Base-by-base conservation (phyloP, 2,888 invertebrate genomes). In the Hipparchia semele region DNA sequence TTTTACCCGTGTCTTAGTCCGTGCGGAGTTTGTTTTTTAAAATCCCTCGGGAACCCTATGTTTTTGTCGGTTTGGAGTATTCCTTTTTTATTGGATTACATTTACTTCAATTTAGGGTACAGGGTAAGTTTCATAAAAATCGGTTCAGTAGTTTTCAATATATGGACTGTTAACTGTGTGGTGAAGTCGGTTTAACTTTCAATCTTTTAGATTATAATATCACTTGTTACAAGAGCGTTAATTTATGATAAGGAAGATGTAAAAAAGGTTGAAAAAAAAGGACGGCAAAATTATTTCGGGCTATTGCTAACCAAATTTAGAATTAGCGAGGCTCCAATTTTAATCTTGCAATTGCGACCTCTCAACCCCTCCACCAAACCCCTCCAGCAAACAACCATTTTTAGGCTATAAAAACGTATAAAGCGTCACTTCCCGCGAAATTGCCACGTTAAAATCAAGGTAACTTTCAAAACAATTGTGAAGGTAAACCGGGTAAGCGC, bases 401-500 rank as follows among this genome's bases (percentile, higher is more conserved):
- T 45, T 9, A 23, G 23, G 67, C 75, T 67, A 70, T 71, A 74
- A 74, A 74, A 73, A 71, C 39, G 45, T 45, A 53, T 53, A 65
- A 65, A 65, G 6, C 49, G 62, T 58, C 72, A 67, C 62, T 60
- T 68, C 13, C 73, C 53, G 60, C 72, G 69, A 75, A 76, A 73
- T 76, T 75, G 76, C 70, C 61, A 76, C 75, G 76, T 80, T 76
- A 75, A 65, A 75, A 77, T 74, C 76, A 83, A 8, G 86, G 85
- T 83, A 85, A 85, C 84, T 86, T 84, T 80, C 77, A 82, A 81
- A 86, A 83, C 83, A 84, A 83, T 88, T 81, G 84, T 79, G 79
- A 33, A 77, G 77, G 78, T 82, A 23, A 56, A 13, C 13, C 58
- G 58, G 58, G 3, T 13, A 58, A 58, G 58, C 8, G 8, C 58